These are phyloP conservation scores for Drosophila infuscata DNA, from an alignment of 2,888 invertebrate genomes.

Conservation along the genomic window DNA sequence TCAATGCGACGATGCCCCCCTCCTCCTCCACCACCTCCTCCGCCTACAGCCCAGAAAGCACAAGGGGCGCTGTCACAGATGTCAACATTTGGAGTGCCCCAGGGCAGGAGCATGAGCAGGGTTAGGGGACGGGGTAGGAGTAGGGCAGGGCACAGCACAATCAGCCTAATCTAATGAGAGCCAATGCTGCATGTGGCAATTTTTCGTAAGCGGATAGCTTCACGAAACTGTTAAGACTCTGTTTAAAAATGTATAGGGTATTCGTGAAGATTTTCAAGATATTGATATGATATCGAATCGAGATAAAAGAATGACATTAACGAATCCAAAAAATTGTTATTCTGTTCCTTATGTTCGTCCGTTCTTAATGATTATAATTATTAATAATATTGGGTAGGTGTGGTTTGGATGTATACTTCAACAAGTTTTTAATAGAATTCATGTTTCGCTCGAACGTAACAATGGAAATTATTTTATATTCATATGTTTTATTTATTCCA, in stretches of 20 bases:
- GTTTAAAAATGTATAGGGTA: background rate
- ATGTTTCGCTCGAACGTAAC: no score
- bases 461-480: background rate
- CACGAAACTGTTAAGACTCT: background rate
- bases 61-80: constrained; percentile 56
- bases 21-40: background rate
- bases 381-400: background rate
- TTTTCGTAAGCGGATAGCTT: constrained; percentile 5
- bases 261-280: background rate
- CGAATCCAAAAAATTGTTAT: no score
- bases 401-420: no score
- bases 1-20: constrained; percentile 49
- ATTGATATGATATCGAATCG: background rate
- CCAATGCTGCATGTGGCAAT: constrained; percentile 53
- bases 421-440: background rate
- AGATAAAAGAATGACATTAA: background rate
- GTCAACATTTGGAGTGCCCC: constrained; percentile 66
- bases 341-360: background rate
- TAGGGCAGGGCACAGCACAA: constrained; percentile 37
- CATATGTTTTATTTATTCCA: background rate
- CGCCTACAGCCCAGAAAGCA: background rate
- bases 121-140: background rate
- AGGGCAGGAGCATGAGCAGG: constrained; percentile 21
- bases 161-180: constrained; percentile 72
- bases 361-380: background rate